Evolutionary conservation across 2,888 invertebrate species (phyloP), one percentile per base, ranked within the genome.

Genomic region (Drosophila neoperkinsi): DNA sequence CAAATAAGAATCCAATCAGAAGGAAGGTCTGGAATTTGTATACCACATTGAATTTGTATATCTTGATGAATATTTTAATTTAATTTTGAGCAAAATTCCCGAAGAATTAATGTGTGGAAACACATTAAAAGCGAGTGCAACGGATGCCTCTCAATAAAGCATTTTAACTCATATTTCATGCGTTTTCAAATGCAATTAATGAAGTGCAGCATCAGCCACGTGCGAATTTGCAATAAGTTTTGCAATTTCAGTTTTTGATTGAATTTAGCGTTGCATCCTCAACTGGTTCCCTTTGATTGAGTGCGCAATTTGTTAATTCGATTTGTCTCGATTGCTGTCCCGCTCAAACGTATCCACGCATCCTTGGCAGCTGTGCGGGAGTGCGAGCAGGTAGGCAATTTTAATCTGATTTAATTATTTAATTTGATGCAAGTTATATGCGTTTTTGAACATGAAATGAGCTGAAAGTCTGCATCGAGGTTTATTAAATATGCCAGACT

Each of bases 331-430:
- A 69, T 70, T 57, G 63, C 75, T 51, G 11, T 31, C 59, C 43
- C 53, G 18, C 38, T 63, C 30, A 13, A 43, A 30, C 55, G 13
- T 55, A 11, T 2, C n/a, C 58, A 18, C 4, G 21, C 13, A 2
- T 36, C 5, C 10, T 4, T 36, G 30, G 25, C 43, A 38, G 28
- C 13, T 25, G 16, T 11, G 16, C 13, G 13, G 57, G 18, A 33
- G 64, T 56, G 62, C 56, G 72, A 74, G 61, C 67, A 69, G 72
- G 65, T 63, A 68, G 60, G 67, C 69, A 74, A 59, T 68, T 73
- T 76, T 73, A 86, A 88, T 80, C 84, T 71, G 81, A 88, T 88
- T 85, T 81, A 85, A 85, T 85, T 88, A 88, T 86, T 77, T 86
- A 88, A 88, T 88, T 79, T 86, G 72, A 61, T 70, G 74, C 61